Evolutionary conservation across 2,797 vertebrate species (phyloP).

Genomic region (Nyctibius grandis): DNA sequence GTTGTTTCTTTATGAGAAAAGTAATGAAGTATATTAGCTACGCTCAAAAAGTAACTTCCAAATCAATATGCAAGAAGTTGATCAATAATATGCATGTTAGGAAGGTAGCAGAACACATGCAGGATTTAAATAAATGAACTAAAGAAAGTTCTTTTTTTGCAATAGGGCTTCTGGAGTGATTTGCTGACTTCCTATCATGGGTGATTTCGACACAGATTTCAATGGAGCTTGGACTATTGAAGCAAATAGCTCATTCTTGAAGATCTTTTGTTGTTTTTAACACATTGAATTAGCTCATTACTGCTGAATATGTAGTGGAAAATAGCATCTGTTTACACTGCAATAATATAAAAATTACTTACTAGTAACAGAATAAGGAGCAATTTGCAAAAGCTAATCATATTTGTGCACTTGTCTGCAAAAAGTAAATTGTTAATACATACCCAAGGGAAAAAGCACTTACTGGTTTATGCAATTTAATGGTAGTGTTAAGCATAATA

Average conservation of each 20-base stretch:
- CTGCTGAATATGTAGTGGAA: slow-evolving; percentile 60
- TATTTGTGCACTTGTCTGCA: slow-evolving; percentile 72
- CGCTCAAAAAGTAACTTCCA: not conserved
- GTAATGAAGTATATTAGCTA: not conserved
- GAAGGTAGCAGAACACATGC: not conserved
- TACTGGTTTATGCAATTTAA: slow-evolving; percentile 36
- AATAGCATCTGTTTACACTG: slow-evolving; percentile 72
- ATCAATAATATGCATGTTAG: not conserved
- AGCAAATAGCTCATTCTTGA: slow-evolving; percentile 50
- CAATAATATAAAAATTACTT: slow-evolving; percentile 77
- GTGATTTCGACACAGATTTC: slow-evolving; percentile 44
- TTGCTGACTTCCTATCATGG: not conserved
- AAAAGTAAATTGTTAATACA: slow-evolving; percentile 66
- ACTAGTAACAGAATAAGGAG: slow-evolving; percentile 70
- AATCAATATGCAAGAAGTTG: not conserved
- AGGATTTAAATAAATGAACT: not conserved
- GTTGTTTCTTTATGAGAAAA: not conserved
- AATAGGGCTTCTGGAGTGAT: not conserved
- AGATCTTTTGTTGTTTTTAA: slow-evolving; percentile 67
- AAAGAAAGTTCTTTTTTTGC: not conserved
- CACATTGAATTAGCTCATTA: slow-evolving; percentile 70
- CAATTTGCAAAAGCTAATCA: slow-evolving; percentile 74
- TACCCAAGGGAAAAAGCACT: slow-evolving; percentile 32
- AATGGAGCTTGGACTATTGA: slow-evolving; percentile 32
- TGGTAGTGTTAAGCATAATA: slow-evolving; percentile 1